Evolutionary conservation across 2,888 invertebrate species (phyloP).

Genomic region (Sesia apiformis): DNA sequence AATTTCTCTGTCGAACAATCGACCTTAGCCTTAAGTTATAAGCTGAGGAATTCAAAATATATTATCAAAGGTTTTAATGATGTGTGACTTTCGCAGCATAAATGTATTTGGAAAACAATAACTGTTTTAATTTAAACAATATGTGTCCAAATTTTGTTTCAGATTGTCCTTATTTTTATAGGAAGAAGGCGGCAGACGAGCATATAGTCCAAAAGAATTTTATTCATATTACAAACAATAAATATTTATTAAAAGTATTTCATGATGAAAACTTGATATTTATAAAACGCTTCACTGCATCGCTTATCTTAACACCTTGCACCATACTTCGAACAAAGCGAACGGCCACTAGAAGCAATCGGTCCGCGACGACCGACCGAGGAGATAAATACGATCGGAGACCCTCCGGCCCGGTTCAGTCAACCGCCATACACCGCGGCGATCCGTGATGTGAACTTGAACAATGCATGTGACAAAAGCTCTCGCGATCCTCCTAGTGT

Average conservation of each 20-base stretch:
- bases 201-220: too few relatives aligned
- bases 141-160: too few relatives aligned
- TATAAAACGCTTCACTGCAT: too few relatives aligned
- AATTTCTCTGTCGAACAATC: constrained; percentile 15
- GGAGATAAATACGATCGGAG: constrained; percentile 63
- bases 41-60: background rate
- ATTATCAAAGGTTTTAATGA: too few relatives aligned
- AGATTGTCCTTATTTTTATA: too few relatives aligned
- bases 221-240: too few relatives aligned
- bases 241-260: too few relatives aligned
- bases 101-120: too few relatives aligned
- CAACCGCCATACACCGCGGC: constrained; percentile 35
- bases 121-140: too few relatives aligned
- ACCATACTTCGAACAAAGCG: constrained; percentile 36
- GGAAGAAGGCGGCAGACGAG: too few relatives aligned
- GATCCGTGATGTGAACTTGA: constrained; percentile 9
- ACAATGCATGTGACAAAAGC: constrained; percentile 18
- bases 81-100: too few relatives aligned
- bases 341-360: constrained; percentile 49
- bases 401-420: constrained; percentile 54
- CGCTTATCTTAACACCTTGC: background rate
- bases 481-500: constrained; percentile 31
- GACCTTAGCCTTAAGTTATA: background rate
- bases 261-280: too few relatives aligned
- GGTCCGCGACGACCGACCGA: constrained; percentile 62